Conservation (phyloP, 1,140 invertebrate species). For the Brachionus koreanus region DNA sequence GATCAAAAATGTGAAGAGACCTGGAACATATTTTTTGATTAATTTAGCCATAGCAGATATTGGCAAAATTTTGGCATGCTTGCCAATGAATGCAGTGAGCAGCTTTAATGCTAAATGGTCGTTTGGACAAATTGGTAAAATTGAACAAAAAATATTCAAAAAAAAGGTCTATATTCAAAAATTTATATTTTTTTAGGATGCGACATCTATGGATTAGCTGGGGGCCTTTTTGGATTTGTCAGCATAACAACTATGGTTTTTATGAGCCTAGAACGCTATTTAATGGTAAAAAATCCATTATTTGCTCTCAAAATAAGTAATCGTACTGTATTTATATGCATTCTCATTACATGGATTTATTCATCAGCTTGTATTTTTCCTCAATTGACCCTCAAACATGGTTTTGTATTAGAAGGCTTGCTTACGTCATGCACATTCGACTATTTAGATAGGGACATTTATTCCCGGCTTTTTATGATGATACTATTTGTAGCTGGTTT, state of each 20-base stretch:
- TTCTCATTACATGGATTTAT: slow-evolving; percentile 19
- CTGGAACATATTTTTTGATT: slow-evolving; percentile 22
- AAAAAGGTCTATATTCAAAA: not conserved
- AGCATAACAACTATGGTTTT: slow-evolving; percentile 36
- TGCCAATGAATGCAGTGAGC: slow-evolving; percentile 27
- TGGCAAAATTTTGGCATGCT: not conserved
- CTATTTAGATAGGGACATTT: not conserved
- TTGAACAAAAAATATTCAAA: not conserved
- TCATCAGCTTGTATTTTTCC: slow-evolving; percentile 1
- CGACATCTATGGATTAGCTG: slow-evolving; percentile 8
- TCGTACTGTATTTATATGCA: not conserved
- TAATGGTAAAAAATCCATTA: slow-evolving; percentile 25
- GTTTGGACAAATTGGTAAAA: slow-evolving; percentile 25
- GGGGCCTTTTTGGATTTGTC: slow-evolving; percentile 34
- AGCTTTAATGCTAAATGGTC: not conserved
- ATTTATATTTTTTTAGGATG: not conserved
- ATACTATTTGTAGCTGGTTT: slow-evolving; percentile 34
- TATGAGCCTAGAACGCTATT: slow-evolving; percentile 10
- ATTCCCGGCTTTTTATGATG: slow-evolving; percentile 1
- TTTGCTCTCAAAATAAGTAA: slow-evolving; percentile 4
- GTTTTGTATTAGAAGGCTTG: slow-evolving; percentile 42
- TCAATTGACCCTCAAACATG: not conserved
- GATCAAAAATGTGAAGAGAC: slow-evolving; percentile 27
- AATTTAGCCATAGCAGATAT: slow-evolving; percentile 37
- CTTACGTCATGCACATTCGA: slow-evolving; percentile 41